These are phyloP conservation scores for Scrobipalpa atriplicella DNA, from an alignment of 2,888 invertebrate species.

Conservation along the genomic window DNA sequence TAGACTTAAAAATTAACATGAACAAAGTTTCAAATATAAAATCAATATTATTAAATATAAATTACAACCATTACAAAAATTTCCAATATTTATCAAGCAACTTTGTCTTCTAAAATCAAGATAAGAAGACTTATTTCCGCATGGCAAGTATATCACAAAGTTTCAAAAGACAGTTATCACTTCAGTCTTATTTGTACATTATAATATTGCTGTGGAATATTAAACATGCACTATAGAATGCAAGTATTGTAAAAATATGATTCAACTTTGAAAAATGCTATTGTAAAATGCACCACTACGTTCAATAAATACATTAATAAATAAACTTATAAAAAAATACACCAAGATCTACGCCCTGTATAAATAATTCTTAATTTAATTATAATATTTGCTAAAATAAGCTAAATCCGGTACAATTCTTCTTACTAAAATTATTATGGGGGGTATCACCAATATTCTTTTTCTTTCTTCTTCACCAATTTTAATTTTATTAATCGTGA, in stretches of 20 bases:
- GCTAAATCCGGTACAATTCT: no score
- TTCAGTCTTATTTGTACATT: slow-evolving; percentile 18
- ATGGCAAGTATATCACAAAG: slow-evolving; percentile 23
- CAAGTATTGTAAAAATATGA: background rate
- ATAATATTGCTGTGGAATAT: background rate
- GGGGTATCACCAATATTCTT: no score
- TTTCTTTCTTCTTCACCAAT: no score
- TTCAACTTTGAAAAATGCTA: background rate
- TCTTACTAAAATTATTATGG: no score
- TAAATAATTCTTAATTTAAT: no score
- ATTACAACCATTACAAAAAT: background rate
- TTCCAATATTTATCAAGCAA: background rate
- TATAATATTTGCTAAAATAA: no score
- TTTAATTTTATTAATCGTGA: no score
- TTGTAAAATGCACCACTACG: slow-evolving; percentile 3
- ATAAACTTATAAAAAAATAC: background rate
- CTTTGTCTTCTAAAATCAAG: background rate
- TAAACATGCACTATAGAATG: background rate
- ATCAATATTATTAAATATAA: background rate
- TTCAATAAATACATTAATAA: background rate
- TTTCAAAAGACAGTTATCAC: background rate
- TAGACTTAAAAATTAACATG: slow-evolving; percentile 12
- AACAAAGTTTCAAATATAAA: background rate
- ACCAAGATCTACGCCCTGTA: background rate
- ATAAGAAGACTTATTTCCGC: background rate